Evolutionary conservation across 37 sponge, comb jelly and placozoan genomes (phyloP).

Genomic region (Cliona cf. orientalis): DNA sequence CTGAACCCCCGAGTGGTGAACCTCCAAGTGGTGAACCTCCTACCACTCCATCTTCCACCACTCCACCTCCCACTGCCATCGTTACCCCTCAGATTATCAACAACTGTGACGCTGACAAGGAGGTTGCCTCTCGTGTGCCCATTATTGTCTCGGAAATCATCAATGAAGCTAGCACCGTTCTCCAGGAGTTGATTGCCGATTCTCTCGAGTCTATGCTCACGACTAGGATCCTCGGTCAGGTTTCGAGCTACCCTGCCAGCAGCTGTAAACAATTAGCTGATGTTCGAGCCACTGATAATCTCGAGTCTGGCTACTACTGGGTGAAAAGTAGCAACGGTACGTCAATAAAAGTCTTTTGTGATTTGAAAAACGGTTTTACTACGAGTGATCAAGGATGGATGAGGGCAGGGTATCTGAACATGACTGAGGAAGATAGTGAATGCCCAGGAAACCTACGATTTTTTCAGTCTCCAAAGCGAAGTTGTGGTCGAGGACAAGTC

Average conservation of each 20-base stretch:
- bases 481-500: conserved; percentile 25
- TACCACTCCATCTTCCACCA: neutral
- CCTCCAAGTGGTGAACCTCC: neutral
- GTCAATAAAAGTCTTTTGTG: conserved; percentile 35
- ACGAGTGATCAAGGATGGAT: conserved; percentile 25
- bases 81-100: neutral
- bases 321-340: neutral
- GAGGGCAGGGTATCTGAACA: conserved; percentile 52
- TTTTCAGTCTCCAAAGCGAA: neutral
- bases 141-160: neutral
- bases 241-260: conserved; percentile 12
- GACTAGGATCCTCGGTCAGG: neutral
- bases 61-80: neutral
- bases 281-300: neutral
- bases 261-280: conserved; percentile 17
- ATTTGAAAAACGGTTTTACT: neutral
- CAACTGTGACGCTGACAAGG: neutral
- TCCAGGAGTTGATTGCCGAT: conserved; percentile 8
- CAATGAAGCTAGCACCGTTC: neutral
- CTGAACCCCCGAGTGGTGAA: neutral
- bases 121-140: neutral
- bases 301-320: conserved; percentile 44
- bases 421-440: neutral
- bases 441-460: conserved; percentile 23
- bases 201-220: neutral